Conservation (phyloP, 2,797 vertebrate genomes). For the Austrolebias charrua region DNA sequence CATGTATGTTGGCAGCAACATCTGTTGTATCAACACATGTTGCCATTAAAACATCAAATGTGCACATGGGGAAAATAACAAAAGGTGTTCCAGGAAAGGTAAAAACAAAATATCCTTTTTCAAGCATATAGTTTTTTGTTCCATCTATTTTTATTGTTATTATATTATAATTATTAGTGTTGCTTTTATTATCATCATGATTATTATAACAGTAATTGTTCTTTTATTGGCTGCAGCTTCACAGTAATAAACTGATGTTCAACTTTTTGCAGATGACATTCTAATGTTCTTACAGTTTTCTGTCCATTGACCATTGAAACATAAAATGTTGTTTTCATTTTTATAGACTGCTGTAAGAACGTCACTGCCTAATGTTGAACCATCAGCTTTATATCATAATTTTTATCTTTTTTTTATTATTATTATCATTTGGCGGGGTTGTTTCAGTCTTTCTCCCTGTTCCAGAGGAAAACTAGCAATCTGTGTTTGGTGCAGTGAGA, state of each 20-base stretch:
- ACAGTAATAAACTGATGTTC: constrained; percentile 47
- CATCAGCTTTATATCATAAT: constrained; percentile 34
- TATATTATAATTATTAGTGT: constrained; percentile 71
- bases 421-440: constrained; percentile 76
- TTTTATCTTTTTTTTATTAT: constrained; percentile 77
- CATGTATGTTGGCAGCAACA: constrained; percentile 39
- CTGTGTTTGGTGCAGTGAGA: constrained; percentile 91
- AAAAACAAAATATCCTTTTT: constrained; percentile 56
- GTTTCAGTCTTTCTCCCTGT: constrained; percentile 87
- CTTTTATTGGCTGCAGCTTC: constrained; percentile 67
- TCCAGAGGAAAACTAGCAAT: constrained; percentile 85
- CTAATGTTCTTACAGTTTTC: constrained; percentile 21
- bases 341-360: constrained; percentile 25
- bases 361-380: constrained; percentile 44
- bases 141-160: constrained; percentile 85
- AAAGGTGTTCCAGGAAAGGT: constrained; percentile 33
- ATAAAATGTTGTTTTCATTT: constrained; percentile 3
- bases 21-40: constrained; percentile 66
- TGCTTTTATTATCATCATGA: constrained; percentile 58
- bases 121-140: constrained; percentile 83
- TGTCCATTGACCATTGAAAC: constrained; percentile 16
- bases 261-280: constrained; percentile 48
- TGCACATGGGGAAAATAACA: constrained; percentile 40
- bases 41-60: constrained; percentile 32
- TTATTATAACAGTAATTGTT: constrained; percentile 63